phyloP scores from a whole-genome alignment of 2,797 vertebrate species.

The Sebastes wilsoni region DNA sequence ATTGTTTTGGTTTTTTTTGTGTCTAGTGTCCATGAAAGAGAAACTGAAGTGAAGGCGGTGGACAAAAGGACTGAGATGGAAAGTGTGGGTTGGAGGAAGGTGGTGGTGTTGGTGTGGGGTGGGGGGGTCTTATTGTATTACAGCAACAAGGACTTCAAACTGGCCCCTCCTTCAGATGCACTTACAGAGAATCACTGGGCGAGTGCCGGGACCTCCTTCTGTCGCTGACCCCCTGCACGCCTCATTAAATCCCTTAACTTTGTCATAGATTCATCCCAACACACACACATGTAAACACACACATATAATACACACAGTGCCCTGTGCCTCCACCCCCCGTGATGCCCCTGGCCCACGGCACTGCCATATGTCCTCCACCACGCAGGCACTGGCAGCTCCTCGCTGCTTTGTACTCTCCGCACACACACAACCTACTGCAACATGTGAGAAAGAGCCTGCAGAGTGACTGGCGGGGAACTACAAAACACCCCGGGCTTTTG shows the following conservation, averaged over 20 bases:
- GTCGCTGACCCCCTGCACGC: slow-evolving; percentile 47
- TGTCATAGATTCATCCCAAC: slow-evolving; percentile 53
- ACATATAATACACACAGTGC: slow-evolving; percentile 27
- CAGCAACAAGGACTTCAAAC: slow-evolving; percentile 52
- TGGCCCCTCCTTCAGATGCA: slow-evolving; percentile 47
- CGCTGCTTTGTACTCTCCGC: slow-evolving; percentile 52
- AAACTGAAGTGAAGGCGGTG: slow-evolving; percentile 10
- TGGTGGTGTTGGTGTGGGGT: neutral
- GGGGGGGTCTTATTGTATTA: slow-evolving; percentile 34
- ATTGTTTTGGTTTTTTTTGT: neutral
- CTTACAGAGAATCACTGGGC: slow-evolving; percentile 37
- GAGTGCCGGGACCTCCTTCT: slow-evolving; percentile 53
- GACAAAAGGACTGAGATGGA: slow-evolving; percentile 50
- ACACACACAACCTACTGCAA: slow-evolving; percentile 23
- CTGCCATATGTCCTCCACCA: slow-evolving; percentile 73
- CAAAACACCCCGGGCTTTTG: slow-evolving; percentile 26
- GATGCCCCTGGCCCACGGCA: slow-evolving; percentile 59
- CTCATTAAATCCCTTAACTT: slow-evolving; percentile 68
- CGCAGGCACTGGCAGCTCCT: slow-evolving; percentile 58
- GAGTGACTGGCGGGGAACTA: slow-evolving; percentile 41
- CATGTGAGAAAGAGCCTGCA: slow-evolving; percentile 40
- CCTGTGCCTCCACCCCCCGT: slow-evolving; percentile 35
- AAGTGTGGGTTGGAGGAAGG: slow-evolving; percentile 34
- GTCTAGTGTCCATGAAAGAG: slow-evolving; percentile 11
- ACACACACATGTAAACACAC: slow-evolving; percentile 1